Percentiles rank a stretch among this genome's conserved stretches.
Evolutionary conservation across 2,888 invertebrate genomes (phyloP).

Genomic region (Drosophila robusta): DNA sequence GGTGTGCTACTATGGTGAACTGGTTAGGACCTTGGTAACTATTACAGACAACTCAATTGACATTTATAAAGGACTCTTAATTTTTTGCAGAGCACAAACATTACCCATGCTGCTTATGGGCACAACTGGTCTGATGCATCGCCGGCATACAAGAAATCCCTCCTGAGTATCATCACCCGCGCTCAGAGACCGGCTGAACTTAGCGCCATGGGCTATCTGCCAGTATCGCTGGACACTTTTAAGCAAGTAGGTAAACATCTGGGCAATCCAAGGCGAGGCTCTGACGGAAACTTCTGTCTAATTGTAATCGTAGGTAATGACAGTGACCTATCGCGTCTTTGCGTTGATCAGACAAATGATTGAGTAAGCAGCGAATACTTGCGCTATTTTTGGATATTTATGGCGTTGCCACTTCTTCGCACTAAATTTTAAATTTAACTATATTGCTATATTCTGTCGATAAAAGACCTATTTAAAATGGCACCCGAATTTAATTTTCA

Average conservation of each 20-base stretch:
- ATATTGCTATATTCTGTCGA: too few species aligned
- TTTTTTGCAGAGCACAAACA: constrained; percentile 60
- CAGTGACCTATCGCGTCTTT: constrained; percentile 65
- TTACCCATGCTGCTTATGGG: constrained; percentile 63
- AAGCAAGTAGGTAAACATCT: constrained; percentile 54
- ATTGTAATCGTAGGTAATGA: constrained; percentile 61
- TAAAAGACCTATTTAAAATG: too few species aligned
- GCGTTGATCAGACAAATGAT: constrained; percentile 63
- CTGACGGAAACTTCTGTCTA: background rate
- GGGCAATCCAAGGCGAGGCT: too few species aligned
- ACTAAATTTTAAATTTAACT: too few species aligned
- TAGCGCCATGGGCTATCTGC: constrained; percentile 70
- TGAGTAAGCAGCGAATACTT: constrained; percentile 5
- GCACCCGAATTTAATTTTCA: too few species aligned
- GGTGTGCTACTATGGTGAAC: constrained; percentile 53
- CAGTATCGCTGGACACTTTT: constrained; percentile 69
- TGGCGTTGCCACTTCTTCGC: too few species aligned
- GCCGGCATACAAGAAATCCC: constrained; percentile 63
- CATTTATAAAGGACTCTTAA: background rate
- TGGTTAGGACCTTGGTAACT: constrained; percentile 43
- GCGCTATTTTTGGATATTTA: constrained; percentile 1
- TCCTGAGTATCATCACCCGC: constrained; percentile 68
- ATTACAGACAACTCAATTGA: background rate
- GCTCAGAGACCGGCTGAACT: constrained; percentile 64
- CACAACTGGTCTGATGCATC: constrained; percentile 73